Percentiles rank a stretch among this genome's conserved stretches.
Conservation (phyloP, 2,113 vertebrate genomes). For the Anarhynchus alexandrinus region DNA sequence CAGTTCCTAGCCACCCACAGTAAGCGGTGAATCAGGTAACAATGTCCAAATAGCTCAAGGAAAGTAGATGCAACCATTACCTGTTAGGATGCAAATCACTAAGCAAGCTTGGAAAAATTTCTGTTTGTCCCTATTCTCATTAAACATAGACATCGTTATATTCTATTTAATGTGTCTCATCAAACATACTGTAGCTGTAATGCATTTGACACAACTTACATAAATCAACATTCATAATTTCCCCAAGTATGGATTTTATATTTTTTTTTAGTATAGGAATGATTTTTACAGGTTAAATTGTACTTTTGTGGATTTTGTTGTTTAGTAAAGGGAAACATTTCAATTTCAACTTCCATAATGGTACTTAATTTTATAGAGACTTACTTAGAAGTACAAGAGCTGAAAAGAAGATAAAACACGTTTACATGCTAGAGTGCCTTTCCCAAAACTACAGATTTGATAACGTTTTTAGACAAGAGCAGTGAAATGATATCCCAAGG, state of each 20-base stretch:
- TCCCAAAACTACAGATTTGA: background rate
- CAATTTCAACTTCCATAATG: background rate
- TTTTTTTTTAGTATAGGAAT: background rate
- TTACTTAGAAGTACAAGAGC: background rate
- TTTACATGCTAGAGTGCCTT: background rate
- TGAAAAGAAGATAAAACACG: background rate
- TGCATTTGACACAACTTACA: background rate
- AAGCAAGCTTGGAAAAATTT: background rate
- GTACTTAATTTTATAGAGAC: background rate
- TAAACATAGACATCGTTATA: background rate
- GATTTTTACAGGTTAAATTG: background rate
- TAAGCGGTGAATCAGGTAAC: background rate
- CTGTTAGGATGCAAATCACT: background rate
- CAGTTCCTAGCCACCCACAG: background rate
- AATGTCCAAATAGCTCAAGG: background rate
- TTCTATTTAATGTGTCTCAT: background rate
- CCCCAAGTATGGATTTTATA: background rate
- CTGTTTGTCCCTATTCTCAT: background rate
- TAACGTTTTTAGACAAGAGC: background rate
- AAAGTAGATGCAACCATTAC: background rate
- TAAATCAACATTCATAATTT: background rate
- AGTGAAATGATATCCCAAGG: background rate
- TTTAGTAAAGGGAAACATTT: background rate
- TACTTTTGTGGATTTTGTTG: background rate
- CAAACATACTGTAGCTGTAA: background rate